Conservation (phyloP, 1,140 invertebrate species). For the Maconellicoccus hirsutus region DNA sequence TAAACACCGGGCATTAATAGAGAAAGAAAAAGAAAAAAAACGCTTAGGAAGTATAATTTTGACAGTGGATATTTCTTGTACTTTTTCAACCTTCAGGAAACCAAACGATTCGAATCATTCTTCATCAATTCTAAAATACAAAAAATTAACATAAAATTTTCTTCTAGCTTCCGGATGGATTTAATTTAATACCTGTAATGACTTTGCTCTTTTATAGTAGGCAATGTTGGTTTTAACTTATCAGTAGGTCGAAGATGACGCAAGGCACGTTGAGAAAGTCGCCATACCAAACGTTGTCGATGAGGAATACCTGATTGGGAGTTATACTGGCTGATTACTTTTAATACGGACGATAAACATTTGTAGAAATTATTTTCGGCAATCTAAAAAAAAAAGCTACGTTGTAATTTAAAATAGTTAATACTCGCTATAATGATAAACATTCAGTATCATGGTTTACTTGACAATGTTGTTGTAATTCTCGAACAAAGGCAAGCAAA, state of each 20-base stretch:
- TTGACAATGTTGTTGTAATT: conserved; percentile 42
- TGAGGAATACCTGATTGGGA: conserved; percentile 53
- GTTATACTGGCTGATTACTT: conserved; percentile 54
- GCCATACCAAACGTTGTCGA: conserved; percentile 60
- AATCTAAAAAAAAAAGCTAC: conserved; percentile 40
- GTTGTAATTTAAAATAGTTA: no score
- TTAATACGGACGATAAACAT: conserved; percentile 45
- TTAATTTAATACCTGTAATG: conserved; percentile 12
- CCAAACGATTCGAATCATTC: not conserved
- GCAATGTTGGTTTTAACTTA: conserved; percentile 53
- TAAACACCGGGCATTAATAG: no score
- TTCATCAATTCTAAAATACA: not conserved
- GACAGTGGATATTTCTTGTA: not conserved
- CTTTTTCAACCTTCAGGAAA: not conserved
- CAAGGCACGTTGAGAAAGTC: conserved; percentile 35
- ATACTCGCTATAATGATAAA: conserved; percentile 44
- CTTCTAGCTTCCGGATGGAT: not conserved
- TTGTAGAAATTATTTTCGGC: conserved; percentile 47
- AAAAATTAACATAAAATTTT: not conserved
- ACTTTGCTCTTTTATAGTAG: conserved; percentile 56
- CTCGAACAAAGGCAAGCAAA: conserved; percentile 43
- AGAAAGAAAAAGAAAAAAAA: no score
- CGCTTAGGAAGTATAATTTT: not conserved
- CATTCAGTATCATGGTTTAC: conserved; percentile 41
- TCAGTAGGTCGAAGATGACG: conserved; percentile 58